Evolutionary conservation across 2,797 vertebrate genomes (phyloP).

Genomic region (Molossus alvarezi): DNA sequence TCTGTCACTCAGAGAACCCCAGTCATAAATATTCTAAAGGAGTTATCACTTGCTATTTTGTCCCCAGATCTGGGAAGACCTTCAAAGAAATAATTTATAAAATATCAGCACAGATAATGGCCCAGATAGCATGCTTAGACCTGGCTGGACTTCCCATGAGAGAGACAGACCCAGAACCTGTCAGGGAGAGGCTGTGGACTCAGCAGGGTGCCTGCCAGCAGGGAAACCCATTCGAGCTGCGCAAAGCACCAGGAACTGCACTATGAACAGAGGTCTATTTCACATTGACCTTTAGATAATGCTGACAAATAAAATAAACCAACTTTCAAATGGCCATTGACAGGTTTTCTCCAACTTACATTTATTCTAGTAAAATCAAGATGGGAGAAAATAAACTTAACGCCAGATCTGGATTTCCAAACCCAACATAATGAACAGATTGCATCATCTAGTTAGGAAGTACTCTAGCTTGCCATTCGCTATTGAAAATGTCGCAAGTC

Average conservation of each 20-base stretch:
- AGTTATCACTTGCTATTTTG: background rate
- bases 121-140: background rate
- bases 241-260: no score
- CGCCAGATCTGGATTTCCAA: background rate
- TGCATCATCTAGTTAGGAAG: background rate
- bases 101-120: background rate
- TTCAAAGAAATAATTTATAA: background rate
- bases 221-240: background rate
- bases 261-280: no score
- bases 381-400: no score
- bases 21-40: background rate
- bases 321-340: background rate
- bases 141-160: background rate
- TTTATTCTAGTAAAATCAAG: background rate
- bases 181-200: no score
- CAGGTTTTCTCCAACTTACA: background rate
- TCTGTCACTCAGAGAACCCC: background rate
- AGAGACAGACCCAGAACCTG: background rate
- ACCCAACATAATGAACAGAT: background rate
- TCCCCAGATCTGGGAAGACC: background rate
- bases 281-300: background rate
- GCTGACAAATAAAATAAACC: background rate
- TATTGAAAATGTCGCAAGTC: fast-evolving
- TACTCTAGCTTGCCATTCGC: fast-evolving
- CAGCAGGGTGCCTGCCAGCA: fast-evolving